A percentile compares a stretch with the other conserved stretches of the same genome.
phyloP scores from a whole-genome alignment of 2,888 invertebrate species.

The Drosophila nr. medialis region DNA sequence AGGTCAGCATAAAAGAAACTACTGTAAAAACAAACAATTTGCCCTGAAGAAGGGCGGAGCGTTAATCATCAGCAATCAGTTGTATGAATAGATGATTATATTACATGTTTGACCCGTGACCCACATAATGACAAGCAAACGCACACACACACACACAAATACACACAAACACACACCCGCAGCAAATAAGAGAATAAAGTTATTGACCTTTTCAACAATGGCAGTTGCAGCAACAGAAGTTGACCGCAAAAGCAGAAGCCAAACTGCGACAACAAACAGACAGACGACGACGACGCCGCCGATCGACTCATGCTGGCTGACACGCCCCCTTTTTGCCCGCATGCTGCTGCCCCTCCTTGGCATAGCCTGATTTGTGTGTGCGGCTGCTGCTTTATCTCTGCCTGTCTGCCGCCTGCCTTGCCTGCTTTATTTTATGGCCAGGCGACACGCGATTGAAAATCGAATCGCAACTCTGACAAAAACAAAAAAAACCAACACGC shows the following conservation, averaged over 20 bases:
- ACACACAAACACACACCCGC: slow-evolving; percentile 57
- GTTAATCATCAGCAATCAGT: slow-evolving; percentile 21
- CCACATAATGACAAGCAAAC: slow-evolving; percentile 58
- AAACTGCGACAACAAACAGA: slow-evolving; percentile 17
- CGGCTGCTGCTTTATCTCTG: background rate
- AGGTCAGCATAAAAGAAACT: background rate
- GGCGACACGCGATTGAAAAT: slow-evolving; percentile 70
- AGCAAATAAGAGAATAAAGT: slow-evolving; percentile 44
- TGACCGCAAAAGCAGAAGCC: slow-evolving; percentile 43
- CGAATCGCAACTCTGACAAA: slow-evolving; percentile 50
- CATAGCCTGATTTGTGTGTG: slow-evolving; percentile 57
- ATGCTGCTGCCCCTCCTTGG: slow-evolving; percentile 25
- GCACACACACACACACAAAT: slow-evolving; percentile 23
- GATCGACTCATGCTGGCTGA: slow-evolving; percentile 50
- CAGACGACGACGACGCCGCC: background rate
- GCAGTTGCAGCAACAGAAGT: slow-evolving; percentile 21
- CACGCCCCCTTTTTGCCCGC: slow-evolving; percentile 50
- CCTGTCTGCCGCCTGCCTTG: background rate
- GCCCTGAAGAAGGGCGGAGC: background rate
- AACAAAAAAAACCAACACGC: background rate
- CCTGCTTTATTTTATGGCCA: slow-evolving; percentile 63
- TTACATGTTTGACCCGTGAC: slow-evolving; percentile 73
- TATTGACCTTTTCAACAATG: slow-evolving; percentile 63
- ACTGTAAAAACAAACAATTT: background rate
- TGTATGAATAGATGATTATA: slow-evolving; percentile 30